phyloP scores from a whole-genome alignment of 2,113 vertebrate species.

The Bolborhynchus lineola region DNA sequence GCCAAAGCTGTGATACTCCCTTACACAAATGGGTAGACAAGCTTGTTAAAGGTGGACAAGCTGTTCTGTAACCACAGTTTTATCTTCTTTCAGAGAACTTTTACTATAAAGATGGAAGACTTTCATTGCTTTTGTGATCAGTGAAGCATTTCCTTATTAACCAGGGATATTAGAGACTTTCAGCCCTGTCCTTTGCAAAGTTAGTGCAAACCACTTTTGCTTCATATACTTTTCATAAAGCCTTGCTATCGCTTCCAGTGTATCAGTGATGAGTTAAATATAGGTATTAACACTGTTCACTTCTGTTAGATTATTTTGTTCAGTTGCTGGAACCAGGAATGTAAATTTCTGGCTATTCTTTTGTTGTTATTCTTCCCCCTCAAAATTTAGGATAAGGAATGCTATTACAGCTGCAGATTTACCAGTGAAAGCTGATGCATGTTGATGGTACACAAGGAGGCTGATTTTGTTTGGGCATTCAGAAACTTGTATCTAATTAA shows the following conservation, averaged over 20 bases:
- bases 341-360: neutral
- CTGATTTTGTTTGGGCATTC: conserved; percentile 39
- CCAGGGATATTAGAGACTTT: neutral
- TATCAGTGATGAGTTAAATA: neutral
- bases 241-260: neutral
- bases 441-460: neutral
- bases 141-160: conserved; percentile 10
- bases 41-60: neutral
- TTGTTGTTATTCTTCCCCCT: neutral
- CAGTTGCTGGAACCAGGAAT: neutral
- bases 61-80: neutral
- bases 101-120: neutral
- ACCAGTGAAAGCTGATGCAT: neutral
- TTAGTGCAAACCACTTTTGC: neutral
- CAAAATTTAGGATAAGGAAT: neutral
- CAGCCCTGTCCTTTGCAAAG: neutral
- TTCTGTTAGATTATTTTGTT: neutral
- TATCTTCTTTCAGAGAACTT: neutral
- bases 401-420: neutral
- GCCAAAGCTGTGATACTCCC: neutral
- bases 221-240: neutral
- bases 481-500: conserved; percentile 65
- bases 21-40: neutral
- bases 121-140: neutral
- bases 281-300: neutral